These are phyloP conservation scores for Protula sp. DNA, from an alignment of 2,888 invertebrate species.

Conservation along the genomic window DNA sequence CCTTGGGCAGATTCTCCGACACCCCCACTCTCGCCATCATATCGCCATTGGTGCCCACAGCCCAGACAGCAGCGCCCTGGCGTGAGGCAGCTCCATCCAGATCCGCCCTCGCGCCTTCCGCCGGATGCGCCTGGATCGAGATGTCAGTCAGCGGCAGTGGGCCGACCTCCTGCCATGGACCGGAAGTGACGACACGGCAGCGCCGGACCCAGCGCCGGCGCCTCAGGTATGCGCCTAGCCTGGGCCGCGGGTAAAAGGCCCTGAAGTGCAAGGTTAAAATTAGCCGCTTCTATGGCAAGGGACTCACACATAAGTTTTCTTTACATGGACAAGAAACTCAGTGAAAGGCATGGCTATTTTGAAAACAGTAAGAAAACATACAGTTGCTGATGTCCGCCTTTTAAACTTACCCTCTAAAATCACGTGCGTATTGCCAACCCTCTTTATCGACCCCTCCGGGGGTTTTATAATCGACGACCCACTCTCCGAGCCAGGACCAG, in stretches of 20 bases:
- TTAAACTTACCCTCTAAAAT: too few species aligned
- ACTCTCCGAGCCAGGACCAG: constrained; percentile 86
- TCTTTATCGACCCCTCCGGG: constrained; percentile 84
- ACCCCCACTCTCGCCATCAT: not conserved
- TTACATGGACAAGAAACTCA: too few species aligned
- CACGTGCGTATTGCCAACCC: constrained; percentile 94
- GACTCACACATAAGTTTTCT: too few species aligned
- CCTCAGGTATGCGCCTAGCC: not conserved
- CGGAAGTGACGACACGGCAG: not conserved
- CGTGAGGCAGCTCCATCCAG: not conserved
- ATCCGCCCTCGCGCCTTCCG: not conserved
- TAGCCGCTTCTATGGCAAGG: too few species aligned
- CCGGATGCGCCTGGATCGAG: not conserved
- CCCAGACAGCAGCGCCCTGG: not conserved
- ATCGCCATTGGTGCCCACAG: not conserved
- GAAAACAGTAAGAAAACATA: too few species aligned
- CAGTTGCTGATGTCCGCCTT: too few species aligned
- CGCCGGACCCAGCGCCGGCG: not conserved
- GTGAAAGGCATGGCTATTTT: too few species aligned
- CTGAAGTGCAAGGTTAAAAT: not conserved
- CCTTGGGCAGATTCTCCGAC: not conserved
- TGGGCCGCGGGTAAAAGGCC: not conserved
- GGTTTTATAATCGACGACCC: constrained; percentile 86
- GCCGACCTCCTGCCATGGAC: not conserved
- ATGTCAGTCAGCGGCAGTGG: not conserved